A percentile compares a stretch with the other conserved stretches of the same genome.
These are phyloP conservation scores for Clivina fossor DNA, from an alignment of 2,888 invertebrate species.

Conservation along the genomic window DNA sequence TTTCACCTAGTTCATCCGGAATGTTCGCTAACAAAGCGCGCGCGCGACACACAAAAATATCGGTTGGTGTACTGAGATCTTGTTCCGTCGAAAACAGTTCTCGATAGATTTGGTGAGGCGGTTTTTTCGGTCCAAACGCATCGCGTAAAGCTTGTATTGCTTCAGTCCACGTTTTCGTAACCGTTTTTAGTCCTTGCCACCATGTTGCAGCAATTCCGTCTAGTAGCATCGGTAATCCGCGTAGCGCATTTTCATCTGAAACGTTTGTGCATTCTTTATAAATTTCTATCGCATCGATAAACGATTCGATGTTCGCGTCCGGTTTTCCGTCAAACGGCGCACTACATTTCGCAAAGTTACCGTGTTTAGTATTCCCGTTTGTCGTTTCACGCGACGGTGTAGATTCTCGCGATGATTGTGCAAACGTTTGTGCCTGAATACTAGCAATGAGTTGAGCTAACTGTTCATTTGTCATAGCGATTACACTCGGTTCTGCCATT, in stretches of 20 bases:
- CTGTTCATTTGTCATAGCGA: slow-evolving; percentile 3
- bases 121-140: slow-evolving; percentile 28
- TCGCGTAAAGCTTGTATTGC: slow-evolving; percentile 19
- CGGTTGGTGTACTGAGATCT: slow-evolving; percentile 14
- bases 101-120: slow-evolving; percentile 11
- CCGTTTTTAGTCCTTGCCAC: slow-evolving; percentile 36
- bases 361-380: not conserved
- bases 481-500: too few species aligned
- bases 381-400: not conserved
- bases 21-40: slow-evolving; percentile 14
- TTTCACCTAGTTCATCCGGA: slow-evolving; percentile 1
- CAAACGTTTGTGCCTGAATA: not conserved
- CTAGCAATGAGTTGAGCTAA: slow-evolving; percentile 5
- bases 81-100: slow-evolving; percentile 17
- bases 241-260: slow-evolving; percentile 25
- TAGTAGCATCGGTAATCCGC: slow-evolving; percentile 33
- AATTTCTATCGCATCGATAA: slow-evolving; percentile 4
- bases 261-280: slow-evolving; percentile 26
- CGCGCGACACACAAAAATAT: slow-evolving; percentile 18
- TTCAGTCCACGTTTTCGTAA: slow-evolving; percentile 12
- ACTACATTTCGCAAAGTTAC: slow-evolving; percentile 7
- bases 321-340: not conserved
- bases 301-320: slow-evolving; percentile 3
- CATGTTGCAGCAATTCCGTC: slow-evolving; percentile 32
- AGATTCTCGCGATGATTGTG: not conserved